Conservation (phyloP, 1,140 invertebrate species). For the Drosophila willistoni region DNA sequence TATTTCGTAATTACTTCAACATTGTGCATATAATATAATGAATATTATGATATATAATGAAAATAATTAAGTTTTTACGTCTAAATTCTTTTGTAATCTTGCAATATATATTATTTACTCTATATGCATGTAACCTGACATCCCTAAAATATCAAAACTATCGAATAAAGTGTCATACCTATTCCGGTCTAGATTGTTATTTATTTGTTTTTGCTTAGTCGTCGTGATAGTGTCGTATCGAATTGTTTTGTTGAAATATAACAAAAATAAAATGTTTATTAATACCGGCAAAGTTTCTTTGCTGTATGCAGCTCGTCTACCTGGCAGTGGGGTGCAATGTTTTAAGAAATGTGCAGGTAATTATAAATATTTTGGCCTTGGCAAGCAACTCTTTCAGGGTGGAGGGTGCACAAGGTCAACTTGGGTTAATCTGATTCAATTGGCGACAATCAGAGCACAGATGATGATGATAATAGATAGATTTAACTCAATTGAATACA, state of each 20-base stretch:
- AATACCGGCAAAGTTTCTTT: slow-evolving; percentile 29
- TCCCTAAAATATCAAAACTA: not conserved
- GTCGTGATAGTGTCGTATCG: slow-evolving; percentile 25
- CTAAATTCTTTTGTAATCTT: too few relatives aligned
- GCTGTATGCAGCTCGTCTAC: slow-evolving; percentile 18
- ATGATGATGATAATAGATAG: slow-evolving; percentile 34
- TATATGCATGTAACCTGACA: not conserved
- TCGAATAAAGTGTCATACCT: not conserved
- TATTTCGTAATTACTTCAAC: too few relatives aligned
- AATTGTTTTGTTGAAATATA: not conserved
- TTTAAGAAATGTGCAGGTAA: slow-evolving; percentile 46
- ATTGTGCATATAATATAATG: too few relatives aligned
- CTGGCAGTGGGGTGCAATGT: slow-evolving; percentile 23
- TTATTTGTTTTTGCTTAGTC: slow-evolving; percentile 28
- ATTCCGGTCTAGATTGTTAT: not conserved
- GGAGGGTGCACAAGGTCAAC: slow-evolving; percentile 32
- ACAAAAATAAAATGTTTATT: slow-evolving; percentile 31
- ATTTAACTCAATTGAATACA: slow-evolving; percentile 40
- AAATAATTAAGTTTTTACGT: too few relatives aligned
- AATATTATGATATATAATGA: too few relatives aligned
- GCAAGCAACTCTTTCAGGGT: not conserved
- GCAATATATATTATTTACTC: too few relatives aligned
- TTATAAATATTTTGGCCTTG: not conserved
- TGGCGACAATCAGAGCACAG: slow-evolving; percentile 8
- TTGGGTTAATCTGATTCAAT: slow-evolving; percentile 47